These are phyloP conservation scores for Parazoanthus atlanticus DNA, from an alignment of 92 coral and sea anemone species.

Conservation along the genomic window DNA sequence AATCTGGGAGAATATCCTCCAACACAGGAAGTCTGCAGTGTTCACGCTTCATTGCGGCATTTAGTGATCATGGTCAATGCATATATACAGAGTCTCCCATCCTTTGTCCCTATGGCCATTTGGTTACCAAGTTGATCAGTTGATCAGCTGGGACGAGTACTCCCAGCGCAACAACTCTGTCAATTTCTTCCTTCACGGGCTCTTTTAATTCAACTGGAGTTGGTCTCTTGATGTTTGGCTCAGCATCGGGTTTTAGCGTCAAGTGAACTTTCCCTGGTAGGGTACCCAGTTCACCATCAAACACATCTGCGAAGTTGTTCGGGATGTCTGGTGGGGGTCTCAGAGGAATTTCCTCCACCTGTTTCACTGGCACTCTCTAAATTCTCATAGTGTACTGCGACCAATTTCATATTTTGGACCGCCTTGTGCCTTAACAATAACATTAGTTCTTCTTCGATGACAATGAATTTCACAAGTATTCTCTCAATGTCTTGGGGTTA, in stretches of 20 bases:
- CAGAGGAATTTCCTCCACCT: slow-evolving; percentile 2
- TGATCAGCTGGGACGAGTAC: no score
- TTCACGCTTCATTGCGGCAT: slow-evolving; percentile 3
- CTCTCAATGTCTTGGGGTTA: no score
- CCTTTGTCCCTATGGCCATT: no score
- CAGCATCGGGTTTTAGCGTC: slow-evolving; percentile 30
- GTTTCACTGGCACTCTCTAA: not conserved
- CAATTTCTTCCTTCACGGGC: slow-evolving; percentile 26
- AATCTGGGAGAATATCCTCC: slow-evolving; percentile 18
- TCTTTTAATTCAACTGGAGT: slow-evolving; percentile 25
- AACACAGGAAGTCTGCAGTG: slow-evolving; percentile 27
- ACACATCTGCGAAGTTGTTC: slow-evolving; percentile 1
- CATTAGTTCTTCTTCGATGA: not conserved
- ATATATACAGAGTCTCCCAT: no score
- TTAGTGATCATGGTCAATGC: slow-evolving; percentile 1
- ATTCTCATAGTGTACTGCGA: no score
- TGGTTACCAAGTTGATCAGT: no score
- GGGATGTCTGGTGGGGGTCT: no score
- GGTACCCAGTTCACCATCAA: slow-evolving; percentile 33
- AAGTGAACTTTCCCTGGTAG: slow-evolving; percentile 45
- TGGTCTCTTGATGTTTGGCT: slow-evolving; percentile 12
- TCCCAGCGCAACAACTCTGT: not conserved
- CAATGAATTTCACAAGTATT: no score
- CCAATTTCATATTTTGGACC: no score
- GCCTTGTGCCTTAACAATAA: slow-evolving; percentile 16